Evolutionary conservation across 2,113 vertebrate genomes (phyloP), one percentile per base, ranked within the genome.

Genomic region (Danionella cerebrum): DNA sequence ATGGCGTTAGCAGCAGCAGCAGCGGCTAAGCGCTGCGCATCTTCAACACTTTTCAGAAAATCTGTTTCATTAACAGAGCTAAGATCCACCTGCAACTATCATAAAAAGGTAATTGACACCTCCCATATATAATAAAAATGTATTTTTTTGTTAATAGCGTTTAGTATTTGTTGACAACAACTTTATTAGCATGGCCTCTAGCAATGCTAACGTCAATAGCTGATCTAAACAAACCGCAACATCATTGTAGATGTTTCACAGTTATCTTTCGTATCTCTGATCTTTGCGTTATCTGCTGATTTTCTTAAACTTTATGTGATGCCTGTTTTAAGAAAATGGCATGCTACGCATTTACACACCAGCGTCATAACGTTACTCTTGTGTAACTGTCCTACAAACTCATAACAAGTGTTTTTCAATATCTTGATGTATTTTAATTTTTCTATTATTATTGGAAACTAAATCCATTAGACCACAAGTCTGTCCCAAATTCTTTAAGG

Each of bases 81-180:
- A 0, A 79, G 6, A 3, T 18, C 50, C 0, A 13, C 58, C 5
- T 80, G 76, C 39, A 72, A 62, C 2, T 89, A 89, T 45, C 86
- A 89, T 75, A 69, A 84, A 76, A 89, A 88, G 79, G 88, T 88
- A 81, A 76, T 1, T 0, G 2, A 7, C 27, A 39, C 18, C 0
- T 36, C 2, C 8, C 3, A 13, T 50, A 1, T 16, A 1, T 9
- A 5, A 31, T 2, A 19, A 8, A 33, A 4, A n/a, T 24, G 6
- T 2, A 9, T 3, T 3, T n/a, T 38, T 29, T 1, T 9, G 18
- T 31, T 2, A 31, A 5, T 48, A 4, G 13, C n/a, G 24, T 6
- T 6, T 33, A 7, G 3, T 33, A 36, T 48, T 29, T 18, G 35
- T 48, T 64, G 19, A 35, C 4, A 21, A 35, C 27, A 63, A 63